Percentiles rank a stretch among this genome's conserved stretches.
phyloP scores from a whole-genome alignment of 1,140 invertebrate genomes.

The Drosophila kepulauana region DNA sequence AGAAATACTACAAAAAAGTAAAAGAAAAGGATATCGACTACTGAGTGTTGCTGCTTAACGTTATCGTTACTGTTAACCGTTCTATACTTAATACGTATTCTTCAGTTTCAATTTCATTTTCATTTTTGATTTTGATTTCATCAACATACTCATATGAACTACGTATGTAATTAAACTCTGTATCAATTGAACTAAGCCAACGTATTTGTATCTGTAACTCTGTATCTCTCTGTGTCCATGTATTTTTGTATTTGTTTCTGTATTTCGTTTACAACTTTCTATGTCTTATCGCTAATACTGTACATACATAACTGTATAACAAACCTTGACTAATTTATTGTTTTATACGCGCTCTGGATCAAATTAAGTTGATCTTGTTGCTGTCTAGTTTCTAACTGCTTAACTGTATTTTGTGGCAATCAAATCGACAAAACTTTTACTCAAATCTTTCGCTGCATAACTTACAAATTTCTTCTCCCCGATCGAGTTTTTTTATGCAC shows the following conservation, averaged over 20 bases:
- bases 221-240: slow-evolving; percentile 1
- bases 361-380: too few relatives aligned
- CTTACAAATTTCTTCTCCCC: too few relatives aligned
- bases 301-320: slow-evolving; percentile 29
- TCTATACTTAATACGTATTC: slow-evolving; percentile 23
- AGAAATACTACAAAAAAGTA: slow-evolving; percentile 2
- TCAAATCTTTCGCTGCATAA: too few relatives aligned
- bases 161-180: slow-evolving; percentile 32
- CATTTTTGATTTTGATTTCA: slow-evolving; percentile 2
- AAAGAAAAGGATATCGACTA: slow-evolving; percentile 62
- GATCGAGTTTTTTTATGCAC: too few relatives aligned
- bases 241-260: slow-evolving; percentile 17
- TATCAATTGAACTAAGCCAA: background rate
- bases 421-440: background rate
- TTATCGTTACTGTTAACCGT: slow-evolving; percentile 50
- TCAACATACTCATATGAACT: slow-evolving; percentile 38
- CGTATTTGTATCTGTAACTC: background rate
- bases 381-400: background rate
- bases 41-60: slow-evolving; percentile 57
- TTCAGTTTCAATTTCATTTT: slow-evolving; percentile 2
- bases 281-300: slow-evolving; percentile 15
- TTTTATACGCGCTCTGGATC: too few relatives aligned
- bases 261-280: slow-evolving; percentile 15
- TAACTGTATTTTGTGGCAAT: slow-evolving; percentile 6
- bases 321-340: too few relatives aligned